Conservation (phyloP, 2,113 vertebrate species). For the Sigmodon hispidus region DNA sequence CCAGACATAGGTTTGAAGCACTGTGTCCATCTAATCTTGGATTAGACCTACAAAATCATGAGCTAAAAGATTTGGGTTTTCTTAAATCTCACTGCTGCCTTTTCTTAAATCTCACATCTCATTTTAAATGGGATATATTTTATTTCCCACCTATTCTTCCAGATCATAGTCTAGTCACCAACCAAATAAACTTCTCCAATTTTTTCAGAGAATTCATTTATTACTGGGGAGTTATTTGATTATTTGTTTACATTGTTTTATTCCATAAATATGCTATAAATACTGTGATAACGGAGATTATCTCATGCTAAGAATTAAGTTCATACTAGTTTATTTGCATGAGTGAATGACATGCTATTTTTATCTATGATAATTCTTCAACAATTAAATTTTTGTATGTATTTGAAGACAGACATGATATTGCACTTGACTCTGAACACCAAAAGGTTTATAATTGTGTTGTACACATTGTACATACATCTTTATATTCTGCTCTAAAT, state of each 20-base stretch:
- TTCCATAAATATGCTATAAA: not conserved
- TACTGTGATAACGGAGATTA: not conserved
- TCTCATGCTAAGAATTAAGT: not conserved
- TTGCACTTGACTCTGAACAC: not conserved
- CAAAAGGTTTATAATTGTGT: not conserved
- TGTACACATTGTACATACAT: not conserved
- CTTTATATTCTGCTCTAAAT: constrained; percentile 13
- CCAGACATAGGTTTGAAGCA: not conserved
- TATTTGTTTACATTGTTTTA: not conserved
- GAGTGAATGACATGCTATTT: not conserved
- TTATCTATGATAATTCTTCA: constrained; percentile 28
- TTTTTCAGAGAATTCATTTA: not conserved
- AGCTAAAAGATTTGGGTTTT: not conserved
- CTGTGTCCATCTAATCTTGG: not conserved
- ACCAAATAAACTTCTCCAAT: not conserved
- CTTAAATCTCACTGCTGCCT: not conserved
- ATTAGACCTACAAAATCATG: not conserved
- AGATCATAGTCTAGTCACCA: not conserved
- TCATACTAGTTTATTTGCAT: constrained; percentile 35
- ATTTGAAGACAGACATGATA: not conserved
- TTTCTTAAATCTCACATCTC: not conserved
- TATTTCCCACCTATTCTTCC: not conserved
- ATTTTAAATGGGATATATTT: not conserved
- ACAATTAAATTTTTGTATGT: not conserved
- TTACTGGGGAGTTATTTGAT: not conserved